Percentiles rank a stretch among this genome's conserved stretches.
These are phyloP conservation scores for Psilanteris sp. DNA, from an alignment of 1,140 invertebrate genomes.

Conservation along the genomic window DNA sequence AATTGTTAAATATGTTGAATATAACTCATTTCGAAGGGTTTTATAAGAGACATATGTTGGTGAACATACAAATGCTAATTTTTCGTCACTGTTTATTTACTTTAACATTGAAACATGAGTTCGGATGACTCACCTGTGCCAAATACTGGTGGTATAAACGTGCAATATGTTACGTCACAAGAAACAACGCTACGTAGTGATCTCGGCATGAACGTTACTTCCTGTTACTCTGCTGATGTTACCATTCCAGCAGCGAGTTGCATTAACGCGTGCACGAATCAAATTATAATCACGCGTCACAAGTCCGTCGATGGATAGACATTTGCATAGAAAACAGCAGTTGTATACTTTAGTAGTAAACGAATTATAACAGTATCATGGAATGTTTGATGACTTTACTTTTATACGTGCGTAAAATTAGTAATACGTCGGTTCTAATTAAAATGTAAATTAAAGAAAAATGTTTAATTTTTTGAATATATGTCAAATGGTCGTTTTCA, in stretches of 20 bases:
- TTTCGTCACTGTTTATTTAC: conserved; percentile 7
- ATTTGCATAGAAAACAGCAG: conserved; percentile 21
- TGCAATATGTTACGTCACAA: conserved; percentile 34
- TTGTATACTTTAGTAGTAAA: too few relatives aligned
- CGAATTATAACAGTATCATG: too few relatives aligned
- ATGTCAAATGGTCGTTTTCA: too few relatives aligned
- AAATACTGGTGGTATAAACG: conserved; percentile 23
- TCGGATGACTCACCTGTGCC: conserved; percentile 14
- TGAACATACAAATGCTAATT: conserved; percentile 4
- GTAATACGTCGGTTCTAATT: too few relatives aligned
- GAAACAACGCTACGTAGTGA: conserved; percentile 22
- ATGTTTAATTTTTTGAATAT: too few relatives aligned
- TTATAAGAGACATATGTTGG: too few relatives aligned
- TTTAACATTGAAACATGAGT: conserved; percentile 1
- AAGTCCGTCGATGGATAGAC: conserved; percentile 8
- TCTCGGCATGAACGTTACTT: conserved; percentile 26
- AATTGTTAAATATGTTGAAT: too few relatives aligned
- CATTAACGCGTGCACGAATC: conserved; percentile 18
- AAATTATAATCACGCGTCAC: conserved; percentile 13
- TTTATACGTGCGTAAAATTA: too few relatives aligned
- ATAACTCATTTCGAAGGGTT: too few relatives aligned
- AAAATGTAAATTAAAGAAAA: too few relatives aligned
- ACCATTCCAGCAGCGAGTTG: conserved; percentile 3
- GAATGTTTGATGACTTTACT: too few relatives aligned
- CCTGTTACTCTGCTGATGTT: conserved; percentile 17